A percentile compares a stretch with the other conserved stretches of the same genome.
These are phyloP conservation scores for Trichosurus vulpecula DNA, from an alignment of 2,797 vertebrate genomes.

Conservation along the genomic window DNA sequence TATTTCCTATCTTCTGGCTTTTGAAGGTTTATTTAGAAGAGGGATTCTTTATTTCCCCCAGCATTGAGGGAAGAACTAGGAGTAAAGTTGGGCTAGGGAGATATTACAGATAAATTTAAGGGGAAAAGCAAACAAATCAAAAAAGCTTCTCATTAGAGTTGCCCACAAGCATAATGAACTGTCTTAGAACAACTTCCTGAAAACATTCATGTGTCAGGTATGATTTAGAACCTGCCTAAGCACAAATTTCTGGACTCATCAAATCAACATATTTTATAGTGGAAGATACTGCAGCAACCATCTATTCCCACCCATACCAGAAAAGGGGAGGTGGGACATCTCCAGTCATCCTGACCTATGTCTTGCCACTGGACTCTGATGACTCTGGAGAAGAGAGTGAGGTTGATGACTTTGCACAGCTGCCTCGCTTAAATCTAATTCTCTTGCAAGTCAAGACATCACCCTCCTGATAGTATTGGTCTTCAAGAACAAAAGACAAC, in stretches of 20 bases:
- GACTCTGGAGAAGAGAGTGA: neutral
- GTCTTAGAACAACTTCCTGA: neutral
- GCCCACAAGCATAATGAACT: neutral
- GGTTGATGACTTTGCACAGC: neutral
- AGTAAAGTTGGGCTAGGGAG: neutral
- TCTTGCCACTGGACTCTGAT: neutral
- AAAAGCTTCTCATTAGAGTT: neutral
- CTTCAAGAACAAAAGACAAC: neutral
- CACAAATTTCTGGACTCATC: neutral
- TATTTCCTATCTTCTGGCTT: neutral
- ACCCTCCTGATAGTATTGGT: neutral
- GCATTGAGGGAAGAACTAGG: neutral
- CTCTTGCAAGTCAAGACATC: neutral
- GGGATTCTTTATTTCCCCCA: neutral
- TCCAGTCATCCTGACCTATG: neutral
- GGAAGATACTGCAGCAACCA: neutral
- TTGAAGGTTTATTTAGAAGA: neutral
- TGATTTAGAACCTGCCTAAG: neutral
- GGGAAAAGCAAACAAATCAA: neutral
- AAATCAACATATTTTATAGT: neutral
- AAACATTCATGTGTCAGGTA: neutral
- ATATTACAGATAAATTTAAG: neutral
- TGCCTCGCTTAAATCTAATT: neutral
- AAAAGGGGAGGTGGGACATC: neutral
- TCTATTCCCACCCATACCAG: neutral